phyloP scores from a whole-genome alignment of 2,113 vertebrate genomes.

The Chaetops frenatus region DNA sequence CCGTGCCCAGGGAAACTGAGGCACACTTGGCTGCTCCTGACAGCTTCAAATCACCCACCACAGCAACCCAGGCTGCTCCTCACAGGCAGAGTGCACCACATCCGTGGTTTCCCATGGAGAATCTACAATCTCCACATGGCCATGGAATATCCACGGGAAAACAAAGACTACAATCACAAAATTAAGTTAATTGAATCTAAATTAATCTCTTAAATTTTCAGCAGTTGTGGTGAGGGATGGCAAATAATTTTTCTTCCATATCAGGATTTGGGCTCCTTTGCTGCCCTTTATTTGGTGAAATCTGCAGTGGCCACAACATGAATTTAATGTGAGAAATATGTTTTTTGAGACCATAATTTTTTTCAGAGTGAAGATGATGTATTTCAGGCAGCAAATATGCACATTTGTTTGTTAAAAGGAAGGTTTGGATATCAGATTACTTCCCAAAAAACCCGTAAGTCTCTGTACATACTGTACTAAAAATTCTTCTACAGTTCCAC shows the following conservation, averaged over 20 bases:
- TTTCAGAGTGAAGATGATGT: neutral
- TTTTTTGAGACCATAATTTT: neutral
- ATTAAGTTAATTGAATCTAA: neutral
- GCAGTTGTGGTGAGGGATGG: neutral
- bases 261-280: neutral
- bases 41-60: neutral
- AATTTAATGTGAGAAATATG: neutral
- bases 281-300: neutral
- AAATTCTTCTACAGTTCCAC: neutral
- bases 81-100: fast-evolving
- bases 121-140: fast-evolving
- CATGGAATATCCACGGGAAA: neutral
- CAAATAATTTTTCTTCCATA: neutral
- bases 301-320: neutral
- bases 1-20: neutral
- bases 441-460: neutral
- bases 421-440: neutral
- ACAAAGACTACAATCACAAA: neutral
- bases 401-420: neutral
- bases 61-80: neutral
- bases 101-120: neutral
- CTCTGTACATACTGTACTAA: neutral
- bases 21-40: neutral
- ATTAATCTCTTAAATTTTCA: neutral
- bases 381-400: neutral